Conservation (phyloP, 2,797 vertebrate genomes). For the Pampus argenteus region DNA sequence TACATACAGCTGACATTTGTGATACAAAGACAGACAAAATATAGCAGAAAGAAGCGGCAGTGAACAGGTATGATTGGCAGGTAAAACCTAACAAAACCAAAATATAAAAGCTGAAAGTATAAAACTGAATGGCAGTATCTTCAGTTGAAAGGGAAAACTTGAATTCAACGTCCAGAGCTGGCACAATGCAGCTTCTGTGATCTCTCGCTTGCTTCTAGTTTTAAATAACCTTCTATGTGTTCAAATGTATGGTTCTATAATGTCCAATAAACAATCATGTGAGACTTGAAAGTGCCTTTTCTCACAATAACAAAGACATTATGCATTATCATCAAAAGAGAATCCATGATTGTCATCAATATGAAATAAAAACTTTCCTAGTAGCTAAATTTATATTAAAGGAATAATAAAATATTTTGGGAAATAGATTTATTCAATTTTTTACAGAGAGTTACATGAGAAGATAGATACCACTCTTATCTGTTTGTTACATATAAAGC, state of each 20-base stretch:
- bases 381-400: slow-evolving; percentile 15
- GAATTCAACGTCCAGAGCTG: slow-evolving; percentile 41
- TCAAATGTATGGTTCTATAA: slow-evolving; percentile 24
- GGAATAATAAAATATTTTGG: slow-evolving; percentile 18
- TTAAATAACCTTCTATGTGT: slow-evolving; percentile 21
- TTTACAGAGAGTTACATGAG: not conserved
- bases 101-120: slow-evolving; percentile 33
- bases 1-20: slow-evolving; percentile 43
- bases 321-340: slow-evolving; percentile 43
- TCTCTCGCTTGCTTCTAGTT: too few species aligned
- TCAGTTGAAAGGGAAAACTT: slow-evolving; percentile 41
- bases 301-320: slow-evolving; percentile 50
- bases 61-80: slow-evolving; percentile 44
- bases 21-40: slow-evolving; percentile 39
- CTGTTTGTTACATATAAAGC: not conserved
- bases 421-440: slow-evolving; percentile 7
- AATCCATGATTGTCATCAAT: slow-evolving; percentile 75
- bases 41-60: slow-evolving; percentile 34
- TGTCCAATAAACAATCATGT: slow-evolving; percentile 35
- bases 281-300: slow-evolving; percentile 64
- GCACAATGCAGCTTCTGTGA: too few species aligned
- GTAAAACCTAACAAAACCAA: slow-evolving; percentile 2
- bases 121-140: slow-evolving; percentile 58
- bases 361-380: slow-evolving; percentile 46
- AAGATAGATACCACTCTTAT: not conserved